Evolutionary conservation across 2,797 vertebrate species (phyloP).

Genomic region (Distichodus sexfasciatus): DNA sequence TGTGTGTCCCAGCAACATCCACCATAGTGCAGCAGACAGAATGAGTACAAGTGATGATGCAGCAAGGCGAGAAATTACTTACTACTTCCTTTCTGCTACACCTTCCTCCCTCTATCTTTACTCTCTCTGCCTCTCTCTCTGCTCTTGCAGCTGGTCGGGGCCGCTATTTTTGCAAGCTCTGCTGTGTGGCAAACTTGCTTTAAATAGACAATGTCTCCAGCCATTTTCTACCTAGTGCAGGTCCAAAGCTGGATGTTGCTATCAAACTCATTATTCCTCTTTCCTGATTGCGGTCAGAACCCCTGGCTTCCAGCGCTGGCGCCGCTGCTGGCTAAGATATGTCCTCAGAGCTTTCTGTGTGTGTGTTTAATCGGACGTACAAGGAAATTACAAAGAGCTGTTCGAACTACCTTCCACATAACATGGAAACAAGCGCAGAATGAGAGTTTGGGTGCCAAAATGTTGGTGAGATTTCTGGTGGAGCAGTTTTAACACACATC

Average conservation of each 20-base stretch:
- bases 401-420: neutral
- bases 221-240: conserved; percentile 59
- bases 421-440: neutral
- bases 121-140: conserved; percentile 28
- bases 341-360: conserved; percentile 38
- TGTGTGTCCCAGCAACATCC: neutral
- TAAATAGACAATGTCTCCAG: conserved; percentile 70
- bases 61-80: conserved; percentile 45
- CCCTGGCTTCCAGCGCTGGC: conserved; percentile 56
- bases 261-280: conserved; percentile 70
- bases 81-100: conserved; percentile 41
- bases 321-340: conserved; percentile 50
- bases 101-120: conserved; percentile 23
- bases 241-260: conserved; percentile 62
- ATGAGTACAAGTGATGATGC: conserved; percentile 32
- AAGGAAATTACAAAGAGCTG: conserved; percentile 5
- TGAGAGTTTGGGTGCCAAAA: neutral
- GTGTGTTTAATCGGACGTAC: neutral
- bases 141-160: conserved; percentile 38
- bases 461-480: neutral
- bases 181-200: conserved; percentile 63
- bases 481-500: neutral
- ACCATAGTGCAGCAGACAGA: conserved; percentile 10
- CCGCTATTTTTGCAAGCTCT: conserved; percentile 50
- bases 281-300: conserved; percentile 65